Evolutionary conservation across 2,797 vertebrate genomes (phyloP).

Genomic region (Lutjanus campechanus): DNA sequence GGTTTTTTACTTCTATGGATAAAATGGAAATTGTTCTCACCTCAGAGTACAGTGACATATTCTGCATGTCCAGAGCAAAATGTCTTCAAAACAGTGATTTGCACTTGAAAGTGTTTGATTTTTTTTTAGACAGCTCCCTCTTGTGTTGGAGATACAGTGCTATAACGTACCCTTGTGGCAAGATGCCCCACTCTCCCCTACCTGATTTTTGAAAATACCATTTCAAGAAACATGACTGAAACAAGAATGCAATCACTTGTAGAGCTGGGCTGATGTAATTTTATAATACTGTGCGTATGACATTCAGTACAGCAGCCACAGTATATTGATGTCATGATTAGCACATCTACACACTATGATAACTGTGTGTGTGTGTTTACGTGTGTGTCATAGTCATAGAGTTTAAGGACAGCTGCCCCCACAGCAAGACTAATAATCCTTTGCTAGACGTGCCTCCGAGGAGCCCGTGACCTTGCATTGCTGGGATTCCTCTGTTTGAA

Average conservation of each 20-base stretch:
- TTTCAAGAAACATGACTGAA: background rate
- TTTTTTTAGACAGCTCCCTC: too few relatives aligned
- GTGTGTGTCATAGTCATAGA: constrained; percentile 28
- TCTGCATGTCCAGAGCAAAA: too few relatives aligned
- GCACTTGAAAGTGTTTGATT: too few relatives aligned
- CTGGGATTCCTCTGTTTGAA: constrained; percentile 78
- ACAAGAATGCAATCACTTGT: background rate
- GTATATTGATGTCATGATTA: background rate
- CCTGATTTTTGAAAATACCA: background rate
- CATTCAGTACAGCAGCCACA: background rate
- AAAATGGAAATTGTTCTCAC: too few relatives aligned
- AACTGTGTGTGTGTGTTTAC: constrained; percentile 13
- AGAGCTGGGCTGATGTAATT: background rate
- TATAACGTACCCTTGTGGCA: too few relatives aligned
- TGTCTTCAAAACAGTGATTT: too few relatives aligned
- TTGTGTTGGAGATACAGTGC: too few relatives aligned
- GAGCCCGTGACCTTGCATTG: constrained; percentile 80
- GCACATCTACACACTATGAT: background rate
- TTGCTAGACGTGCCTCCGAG: constrained; percentile 64
- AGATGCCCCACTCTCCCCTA: too few relatives aligned
- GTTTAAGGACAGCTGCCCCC: constrained; percentile 61
- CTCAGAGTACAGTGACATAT: too few relatives aligned
- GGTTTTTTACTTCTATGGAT: too few relatives aligned
- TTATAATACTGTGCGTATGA: background rate
- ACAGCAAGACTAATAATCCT: constrained; percentile 71